A percentile compares a stretch with the other conserved stretches of the same genome.
These are phyloP conservation scores for Zhuqinia jingwanae DNA, from an alignment of 2,888 invertebrate genomes.

Conservation along the genomic window DNA sequence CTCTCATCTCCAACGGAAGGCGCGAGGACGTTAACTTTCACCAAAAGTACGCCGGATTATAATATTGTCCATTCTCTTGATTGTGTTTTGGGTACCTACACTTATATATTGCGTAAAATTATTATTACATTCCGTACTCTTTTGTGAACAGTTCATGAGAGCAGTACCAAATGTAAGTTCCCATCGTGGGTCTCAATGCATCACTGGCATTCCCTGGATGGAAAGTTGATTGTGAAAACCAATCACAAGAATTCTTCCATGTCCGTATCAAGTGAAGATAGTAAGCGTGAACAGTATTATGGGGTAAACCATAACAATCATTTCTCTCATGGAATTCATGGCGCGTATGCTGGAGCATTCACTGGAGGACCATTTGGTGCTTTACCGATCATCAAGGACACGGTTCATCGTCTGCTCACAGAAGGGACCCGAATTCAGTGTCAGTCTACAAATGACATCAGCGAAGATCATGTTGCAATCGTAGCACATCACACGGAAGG, in stretches of 20 bases:
- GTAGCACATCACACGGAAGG: conserved; percentile 89
- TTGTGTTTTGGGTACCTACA: background rate
- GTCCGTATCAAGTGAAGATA: conserved; percentile 82
- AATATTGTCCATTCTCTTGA: background rate
- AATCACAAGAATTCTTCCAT: conserved; percentile 88
- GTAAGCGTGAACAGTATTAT: conserved; percentile 77
- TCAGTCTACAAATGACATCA: conserved; percentile 74
- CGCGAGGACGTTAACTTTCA: conserved; percentile 90
- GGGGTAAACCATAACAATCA: conserved; percentile 37
- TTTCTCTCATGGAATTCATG: conserved; percentile 55
- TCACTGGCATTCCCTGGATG: conserved; percentile 90
- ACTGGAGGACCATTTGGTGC: conserved; percentile 63
- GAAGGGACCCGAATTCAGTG: conserved; percentile 77
- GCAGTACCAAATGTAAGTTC: conserved; percentile 85
- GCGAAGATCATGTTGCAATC: conserved; percentile 81
- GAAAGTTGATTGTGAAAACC: conserved; percentile 86
- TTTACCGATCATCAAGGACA: conserved; percentile 37
- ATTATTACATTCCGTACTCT: background rate
- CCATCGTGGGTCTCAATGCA: conserved; percentile 90
- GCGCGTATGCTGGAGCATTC: conserved; percentile 62
- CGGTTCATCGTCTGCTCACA: conserved; percentile 69
- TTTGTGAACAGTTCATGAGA: conserved; percentile 61
- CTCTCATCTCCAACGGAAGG: conserved; percentile 92
- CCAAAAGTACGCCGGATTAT: conserved; percentile 84
- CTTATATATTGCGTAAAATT: background rate